Base-by-base conservation (phyloP, 1,140 invertebrate species). In the Aphelenchoides fujianensis region DNA sequence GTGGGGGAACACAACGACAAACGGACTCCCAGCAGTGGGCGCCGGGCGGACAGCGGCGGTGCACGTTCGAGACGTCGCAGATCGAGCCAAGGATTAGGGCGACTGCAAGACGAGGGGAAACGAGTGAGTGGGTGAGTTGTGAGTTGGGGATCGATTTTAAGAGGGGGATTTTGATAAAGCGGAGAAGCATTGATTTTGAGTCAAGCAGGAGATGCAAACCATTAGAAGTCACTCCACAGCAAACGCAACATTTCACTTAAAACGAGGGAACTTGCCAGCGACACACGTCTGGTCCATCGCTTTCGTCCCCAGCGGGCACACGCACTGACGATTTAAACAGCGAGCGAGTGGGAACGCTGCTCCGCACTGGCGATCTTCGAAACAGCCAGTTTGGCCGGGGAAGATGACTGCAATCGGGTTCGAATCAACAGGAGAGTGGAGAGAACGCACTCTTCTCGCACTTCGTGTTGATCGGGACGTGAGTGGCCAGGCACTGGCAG, bases 401-500 rank as follows among this genome's bases (percentile, higher is more conserved):
- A 79, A 83, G 63, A 83, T 79, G 19, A 84, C 82, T 83, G 61
- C 68, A 66, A 55, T 23, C 41, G 41, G 23, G 12, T 48, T n/a
- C n/a, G n/a, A n/a, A 48, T 48, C 23, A 48, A 48, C 41, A 48
- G 23, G 12, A 12, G 23, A 12, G 31, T n/a, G n/a, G n/a, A n/a
- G n/a, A n/a, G n/a, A 9, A 68, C 76, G 48, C 53, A 83, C 82
- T 70, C 71, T 84, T 83, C 55, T 84, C 78, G 54, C 82, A 83
- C 59, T 71, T 72, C 30, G 78, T 74, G 68, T 84, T 69, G 16
- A 83, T 71, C 23, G 75, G 77, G 1, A 83, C 81, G 63, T 84
- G 82, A 12, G 82, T 83, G 12, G 82, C 84, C 16, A 83, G 70
- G 67, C 82, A 83, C 69, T 83, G 82, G 71, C 82, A 83, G 1